Evolutionary conservation across 2,113 vertebrate species (phyloP), one percentile per base, ranked within the genome.

Genomic region (Macquaria ambigua): DNA sequence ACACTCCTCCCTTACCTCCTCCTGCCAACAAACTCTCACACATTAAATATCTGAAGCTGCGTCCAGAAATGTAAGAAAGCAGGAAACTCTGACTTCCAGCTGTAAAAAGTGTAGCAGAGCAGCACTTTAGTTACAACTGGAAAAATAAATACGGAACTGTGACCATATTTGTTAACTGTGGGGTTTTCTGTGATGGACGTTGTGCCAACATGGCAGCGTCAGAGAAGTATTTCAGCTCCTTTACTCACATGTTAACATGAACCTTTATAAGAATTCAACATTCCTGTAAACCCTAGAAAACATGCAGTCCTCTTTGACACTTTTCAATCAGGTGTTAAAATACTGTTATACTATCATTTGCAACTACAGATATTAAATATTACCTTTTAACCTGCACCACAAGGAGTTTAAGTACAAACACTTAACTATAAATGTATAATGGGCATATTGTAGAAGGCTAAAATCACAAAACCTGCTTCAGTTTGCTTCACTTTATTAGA

Each of bases 71-170:
- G 73, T 56, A 48, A 8, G 59, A 63, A 50, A 46, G 63, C 66
- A 83, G 87, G 83, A 89, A 89, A 63, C 72, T 76, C 75, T 50
- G 80, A 80, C 83, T 89, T 89, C 83, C 87, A 83, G 76, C 80
- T 64, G 76, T 79, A 83, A 85, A 82, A 87, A 23, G 64, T 52
- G 74, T 9, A 11, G 39, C 73, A 7, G 56, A 53, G 73, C 50
- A 10, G 73, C 82, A 71, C 62, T 74, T 58, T 16, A 69, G 55
- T 63, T 80, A 2, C 77, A 34, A 77, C 71, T 77, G 82, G 82
- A 81, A 83, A 83, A 77, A 84, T 68, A 79, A 84, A 84, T 39
- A 61, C 1, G 56, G 82, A 55, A 50, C 74, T 39, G 31, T 21
- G 76, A 48, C 48, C 41, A 11, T 70, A 28, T 77, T 80, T 16